Evolutionary conservation across 2,113 vertebrate genomes (phyloP).

Genomic region (Struthidea cinerea): DNA sequence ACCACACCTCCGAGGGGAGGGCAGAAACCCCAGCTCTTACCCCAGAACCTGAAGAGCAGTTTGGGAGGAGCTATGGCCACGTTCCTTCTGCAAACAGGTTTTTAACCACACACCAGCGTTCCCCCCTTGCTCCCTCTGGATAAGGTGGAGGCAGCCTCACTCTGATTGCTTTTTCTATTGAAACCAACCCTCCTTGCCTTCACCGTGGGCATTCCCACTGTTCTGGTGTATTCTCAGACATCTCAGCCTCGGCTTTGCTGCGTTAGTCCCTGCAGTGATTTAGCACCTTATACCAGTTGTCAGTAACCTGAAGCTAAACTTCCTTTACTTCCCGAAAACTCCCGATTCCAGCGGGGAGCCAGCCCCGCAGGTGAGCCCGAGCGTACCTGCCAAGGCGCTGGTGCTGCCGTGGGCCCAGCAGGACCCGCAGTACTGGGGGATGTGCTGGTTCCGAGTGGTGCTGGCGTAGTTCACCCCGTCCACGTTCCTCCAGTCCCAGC

Average conservation of each 20-base stretch:
- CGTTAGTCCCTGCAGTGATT: accelerated
- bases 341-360: not conserved
- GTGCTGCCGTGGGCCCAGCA: conserved; percentile 98
- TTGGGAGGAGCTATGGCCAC: accelerated
- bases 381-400: conserved; percentile 89
- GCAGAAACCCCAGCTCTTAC: not conserved
- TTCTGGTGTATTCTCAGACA: accelerated
- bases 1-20: not conserved
- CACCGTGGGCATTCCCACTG: not conserved
- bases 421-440: conserved; percentile 97
- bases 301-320: not conserved
- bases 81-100: not conserved
- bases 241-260: accelerated
- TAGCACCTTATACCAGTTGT: not conserved
- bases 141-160: not conserved
- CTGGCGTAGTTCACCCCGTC: conserved; percentile 85
- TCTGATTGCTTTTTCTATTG: accelerated
- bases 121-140: accelerated
- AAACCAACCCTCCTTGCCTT: not conserved
- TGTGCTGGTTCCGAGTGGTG: conserved; percentile 94
- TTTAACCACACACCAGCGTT: accelerated
- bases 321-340: not conserved
- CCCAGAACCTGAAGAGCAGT: not conserved
- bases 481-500: conserved; percentile 93
- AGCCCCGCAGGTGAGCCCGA: accelerated